Evolutionary conservation across 2,888 invertebrate genomes (phyloP), one percentile per base, ranked within the genome.

Genomic region (Nasonovia ribisnigri): DNA sequence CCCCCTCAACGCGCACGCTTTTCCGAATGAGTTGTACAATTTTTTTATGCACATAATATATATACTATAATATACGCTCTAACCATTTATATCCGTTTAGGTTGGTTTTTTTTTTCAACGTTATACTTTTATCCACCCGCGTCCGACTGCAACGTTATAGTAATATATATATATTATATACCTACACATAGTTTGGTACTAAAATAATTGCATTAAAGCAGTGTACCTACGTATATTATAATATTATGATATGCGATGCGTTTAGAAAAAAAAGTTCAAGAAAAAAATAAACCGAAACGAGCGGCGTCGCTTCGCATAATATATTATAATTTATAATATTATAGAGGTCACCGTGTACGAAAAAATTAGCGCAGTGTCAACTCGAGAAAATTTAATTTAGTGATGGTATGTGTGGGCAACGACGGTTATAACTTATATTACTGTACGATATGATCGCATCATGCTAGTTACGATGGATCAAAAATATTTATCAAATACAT

Each of bases 81-180:
- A 54, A 88, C 48, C 54, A 36, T 54, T 88, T 54, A n/a, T 88
- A 88, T 88, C 54, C 51, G 88, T 88, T 88, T 51, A 88, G 24
- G 16, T 87, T 77, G 36, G 77, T 77, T 77, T 77, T 67, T 77
- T 77, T 77, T 77, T 54, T 20, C 36, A 77, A 42, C 77, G 20
- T 77, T 77, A 77, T 77, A 77, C 77, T 77, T 77, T 77, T 77
- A 77, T 77, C 77, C 77, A 36, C 77, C 77, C 36, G 77, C 36
- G 77, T 36, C 77, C 77, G 20, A 5, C 77, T 20, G 77, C 36
- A 77, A 36, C 36, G 77, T 77, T 77, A 77, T 77, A 36, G 4
- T 36, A 36, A 77, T 36, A 77, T 36, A 77, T 77, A 20, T 77
- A 54, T 54, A 67, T 67, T 67, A 29, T 84, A 86, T 86, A 84